phyloP scores from a whole-genome alignment of 2,113 vertebrate species.

The Caloenas nicobarica region DNA sequence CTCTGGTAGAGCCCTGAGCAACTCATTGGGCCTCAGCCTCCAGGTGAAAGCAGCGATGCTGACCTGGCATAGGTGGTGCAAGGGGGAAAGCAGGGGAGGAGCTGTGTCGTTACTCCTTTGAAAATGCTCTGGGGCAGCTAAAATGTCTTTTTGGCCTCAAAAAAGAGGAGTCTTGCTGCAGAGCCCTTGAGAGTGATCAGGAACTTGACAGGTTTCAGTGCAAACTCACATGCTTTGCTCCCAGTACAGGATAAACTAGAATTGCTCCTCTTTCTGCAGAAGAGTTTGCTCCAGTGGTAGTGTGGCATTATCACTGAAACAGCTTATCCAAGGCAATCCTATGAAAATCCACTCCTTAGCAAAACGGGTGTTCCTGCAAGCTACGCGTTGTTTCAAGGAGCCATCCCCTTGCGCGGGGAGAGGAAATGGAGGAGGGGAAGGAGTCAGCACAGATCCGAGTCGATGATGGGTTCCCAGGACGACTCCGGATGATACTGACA shows the following conservation, averaged over 20 bases:
- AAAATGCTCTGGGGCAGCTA: background rate
- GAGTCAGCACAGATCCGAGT: background rate
- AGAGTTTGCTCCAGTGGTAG: background rate
- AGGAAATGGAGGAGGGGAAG: constrained; percentile 11
- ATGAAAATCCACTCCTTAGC: background rate
- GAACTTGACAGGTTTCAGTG: background rate
- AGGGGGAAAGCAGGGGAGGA: background rate
- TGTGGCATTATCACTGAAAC: background rate
- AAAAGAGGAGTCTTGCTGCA: background rate
- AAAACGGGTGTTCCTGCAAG: constrained; percentile 8
- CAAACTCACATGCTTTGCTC: accelerated
- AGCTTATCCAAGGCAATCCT: background rate
- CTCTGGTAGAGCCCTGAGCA: background rate
- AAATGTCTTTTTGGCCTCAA: background rate
- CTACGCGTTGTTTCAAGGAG: constrained; percentile 23
- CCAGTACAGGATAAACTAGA: background rate
- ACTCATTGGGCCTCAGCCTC: background rate
- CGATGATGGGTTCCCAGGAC: background rate
- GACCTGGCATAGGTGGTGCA: background rate
- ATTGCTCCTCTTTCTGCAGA: background rate
- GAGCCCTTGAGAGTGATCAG: background rate
- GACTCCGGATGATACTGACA: accelerated
- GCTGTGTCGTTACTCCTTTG: background rate
- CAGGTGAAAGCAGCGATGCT: background rate
- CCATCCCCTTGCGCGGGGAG: background rate